Percentiles rank a stretch among this genome's conserved stretches.
Conservation (phyloP, 2,888 invertebrate species). For the Clunio marinus region DNA sequence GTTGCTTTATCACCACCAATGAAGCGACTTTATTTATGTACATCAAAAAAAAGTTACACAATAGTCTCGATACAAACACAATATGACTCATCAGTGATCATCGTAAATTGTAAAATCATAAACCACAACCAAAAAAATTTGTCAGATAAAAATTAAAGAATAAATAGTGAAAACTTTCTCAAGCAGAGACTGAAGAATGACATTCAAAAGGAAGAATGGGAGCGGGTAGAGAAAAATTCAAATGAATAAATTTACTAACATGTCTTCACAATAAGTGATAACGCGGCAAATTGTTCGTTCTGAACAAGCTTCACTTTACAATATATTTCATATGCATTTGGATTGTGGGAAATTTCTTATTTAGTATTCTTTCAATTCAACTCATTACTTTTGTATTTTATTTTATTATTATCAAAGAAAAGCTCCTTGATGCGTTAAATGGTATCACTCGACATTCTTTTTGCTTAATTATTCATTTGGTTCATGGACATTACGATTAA, state of each 20-base stretch:
- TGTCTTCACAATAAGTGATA: constrained; percentile 6
- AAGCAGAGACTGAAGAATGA: not conserved
- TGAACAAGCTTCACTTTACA: not conserved
- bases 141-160: not conserved
- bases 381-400: no score
- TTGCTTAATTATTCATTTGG: constrained; percentile 4
- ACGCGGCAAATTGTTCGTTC: not conserved
- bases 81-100: not conserved
- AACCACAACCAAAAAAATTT: not conserved
- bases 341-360: constrained; percentile 20
- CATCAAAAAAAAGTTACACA: no score
- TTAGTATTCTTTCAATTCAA: no score
- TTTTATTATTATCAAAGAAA: not conserved
- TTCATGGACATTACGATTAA: not conserved
- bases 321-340: not conserved
- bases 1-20: no score
- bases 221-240: constrained; percentile 10
- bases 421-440: constrained; percentile 7
- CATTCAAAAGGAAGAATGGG: not conserved
- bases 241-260: not conserved
- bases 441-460: constrained; percentile 5
- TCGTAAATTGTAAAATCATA: constrained; percentile 5
- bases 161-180: not conserved
- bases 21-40: no score
- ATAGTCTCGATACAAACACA: no score